Evolutionary conservation across 1,140 invertebrate genomes (phyloP), one percentile per base, ranked within the genome.

Genomic region (Aphis gossypii): DNA sequence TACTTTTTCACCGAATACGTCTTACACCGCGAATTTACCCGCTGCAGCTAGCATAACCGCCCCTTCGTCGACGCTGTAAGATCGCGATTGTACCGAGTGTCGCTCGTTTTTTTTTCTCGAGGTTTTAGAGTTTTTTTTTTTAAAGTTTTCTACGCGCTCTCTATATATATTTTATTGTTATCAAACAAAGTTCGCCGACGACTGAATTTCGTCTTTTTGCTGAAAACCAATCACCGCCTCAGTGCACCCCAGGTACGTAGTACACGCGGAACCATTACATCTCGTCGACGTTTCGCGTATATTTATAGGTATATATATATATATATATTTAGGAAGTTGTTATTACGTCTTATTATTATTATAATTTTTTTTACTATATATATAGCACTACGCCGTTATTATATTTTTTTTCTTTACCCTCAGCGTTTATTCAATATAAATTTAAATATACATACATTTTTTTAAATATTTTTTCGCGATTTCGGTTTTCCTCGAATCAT

Each of bases 401-500:
- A 76, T 25, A 51, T 51, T 4, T 68, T 68, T 68, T 68, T 76
- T 60, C 3, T 11, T 76, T n/a, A 76, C 30, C 60, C 60, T 0
- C 60, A 5, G 30, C 30, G 14, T n/a, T n/a, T 60, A 60, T 30
- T 30, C 8, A 11, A 25, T 30, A n/a, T n/a, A 68, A 51, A 3
- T 51, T 51, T 14, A 20, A 76, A 6, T 76, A 18, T 60, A 30
- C 4, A 25, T 30, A 18, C n/a, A n/a, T 68, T 76, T 60, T 30
- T 2, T 0, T 1, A 41, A 41, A 41, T 41, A 41, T 18, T n/a
- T n/a, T 68, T 83, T 41, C 83, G n/a, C 46, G 44, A 48, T 87
- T n/a, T 18, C 44, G 86, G 86, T 87, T 87, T 87, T 87, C 86
- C 86, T 87, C 44, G 46, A 87, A 87, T 87, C 30, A 87, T 87